These are phyloP conservation scores for Sturmia bella DNA, from an alignment of 2,888 invertebrate species.

Conservation along the genomic window DNA sequence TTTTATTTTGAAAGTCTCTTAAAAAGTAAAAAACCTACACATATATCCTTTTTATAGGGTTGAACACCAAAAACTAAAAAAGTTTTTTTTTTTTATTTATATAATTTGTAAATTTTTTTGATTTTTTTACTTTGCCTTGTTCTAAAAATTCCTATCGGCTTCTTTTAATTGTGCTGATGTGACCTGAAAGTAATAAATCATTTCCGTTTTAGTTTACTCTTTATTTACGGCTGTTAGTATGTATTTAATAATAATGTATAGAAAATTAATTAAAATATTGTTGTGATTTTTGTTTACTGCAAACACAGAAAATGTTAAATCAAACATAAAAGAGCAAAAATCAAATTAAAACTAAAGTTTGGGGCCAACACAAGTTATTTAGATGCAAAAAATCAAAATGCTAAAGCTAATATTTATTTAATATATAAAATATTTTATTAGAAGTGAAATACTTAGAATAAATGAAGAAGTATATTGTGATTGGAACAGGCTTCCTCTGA, in stretches of 20 bases:
- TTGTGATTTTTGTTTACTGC: constrained; percentile 64
- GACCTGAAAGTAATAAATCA: neutral
- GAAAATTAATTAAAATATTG: constrained; percentile 70
- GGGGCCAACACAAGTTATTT: neutral
- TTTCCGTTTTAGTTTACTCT: constrained; percentile 27
- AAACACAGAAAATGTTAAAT: constrained; percentile 37
- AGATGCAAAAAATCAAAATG: neutral
- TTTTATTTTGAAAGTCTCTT: no score
- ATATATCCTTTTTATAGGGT: no score
- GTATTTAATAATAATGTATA: constrained; percentile 53
- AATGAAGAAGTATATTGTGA: no score
- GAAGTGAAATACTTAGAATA: neutral
- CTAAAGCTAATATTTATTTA: constrained; percentile 21
- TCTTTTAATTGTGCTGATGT: neutral
- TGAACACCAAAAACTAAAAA: no score
- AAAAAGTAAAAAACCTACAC: no score
- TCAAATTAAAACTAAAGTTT: constrained; percentile 37
- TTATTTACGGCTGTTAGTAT: neutral
- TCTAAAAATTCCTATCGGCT: neutral
- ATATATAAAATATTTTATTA: constrained; percentile 7
- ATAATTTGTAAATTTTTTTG: no score
- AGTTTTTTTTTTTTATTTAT: no score
- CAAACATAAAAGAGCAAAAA: constrained; percentile 44
- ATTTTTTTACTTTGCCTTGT: neutral
- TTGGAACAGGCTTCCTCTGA: no score